A percentile compares a stretch with the other conserved stretches of the same genome.
phyloP scores from a whole-genome alignment of 1,140 invertebrate genomes.

The Sipha flava region DNA sequence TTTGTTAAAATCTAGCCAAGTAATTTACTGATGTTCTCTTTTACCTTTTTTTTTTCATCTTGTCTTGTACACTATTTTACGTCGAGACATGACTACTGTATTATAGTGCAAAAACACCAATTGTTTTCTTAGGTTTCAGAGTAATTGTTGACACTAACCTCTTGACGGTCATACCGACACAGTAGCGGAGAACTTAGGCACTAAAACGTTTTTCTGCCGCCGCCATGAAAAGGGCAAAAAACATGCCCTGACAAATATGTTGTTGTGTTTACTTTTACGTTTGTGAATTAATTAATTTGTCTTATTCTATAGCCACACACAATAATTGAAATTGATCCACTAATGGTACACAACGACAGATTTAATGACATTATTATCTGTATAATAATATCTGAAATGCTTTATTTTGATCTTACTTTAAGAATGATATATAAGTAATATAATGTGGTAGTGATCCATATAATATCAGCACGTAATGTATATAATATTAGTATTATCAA shows the following conservation, averaged over 20 bases:
- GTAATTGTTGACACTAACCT: conserved; percentile 2
- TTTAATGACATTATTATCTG: neutral
- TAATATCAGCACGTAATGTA: too few species aligned
- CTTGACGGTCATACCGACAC: neutral
- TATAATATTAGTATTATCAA: too few species aligned
- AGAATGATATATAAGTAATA: too few species aligned
- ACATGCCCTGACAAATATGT: neutral
- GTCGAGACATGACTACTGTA: neutral
- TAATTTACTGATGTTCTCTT: neutral
- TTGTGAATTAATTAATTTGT: neutral
- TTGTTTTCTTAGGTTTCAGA: neutral
- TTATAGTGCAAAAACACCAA: neutral
- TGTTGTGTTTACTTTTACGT: neutral
- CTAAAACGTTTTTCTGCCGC: neutral
- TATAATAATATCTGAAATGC: neutral
- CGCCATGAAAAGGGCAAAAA: neutral
- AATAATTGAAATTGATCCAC: neutral
- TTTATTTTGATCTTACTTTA: too few species aligned
- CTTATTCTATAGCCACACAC: neutral
- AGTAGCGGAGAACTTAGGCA: neutral
- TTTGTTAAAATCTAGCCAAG: neutral
- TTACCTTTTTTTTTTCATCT: neutral
- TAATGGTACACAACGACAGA: neutral
- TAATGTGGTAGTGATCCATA: too few species aligned
- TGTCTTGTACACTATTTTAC: too few species aligned